Evolutionary conservation across 2,888 invertebrate genomes (phyloP).

Genomic region (Vesta saturnalis): DNA sequence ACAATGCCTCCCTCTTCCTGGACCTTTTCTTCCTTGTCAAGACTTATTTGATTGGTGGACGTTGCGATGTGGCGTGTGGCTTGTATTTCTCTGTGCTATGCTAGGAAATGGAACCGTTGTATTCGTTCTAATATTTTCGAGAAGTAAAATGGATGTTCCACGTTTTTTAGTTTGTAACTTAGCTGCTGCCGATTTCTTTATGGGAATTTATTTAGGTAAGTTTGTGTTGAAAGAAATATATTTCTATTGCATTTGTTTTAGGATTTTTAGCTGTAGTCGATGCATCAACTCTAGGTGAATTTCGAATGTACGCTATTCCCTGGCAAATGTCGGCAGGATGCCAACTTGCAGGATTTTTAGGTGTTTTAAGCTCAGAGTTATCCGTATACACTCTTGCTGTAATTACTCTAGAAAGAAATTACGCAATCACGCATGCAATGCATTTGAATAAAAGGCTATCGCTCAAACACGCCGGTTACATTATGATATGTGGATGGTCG

Average conservation of each 20-base stretch:
- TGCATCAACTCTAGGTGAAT: constrained; percentile 94
- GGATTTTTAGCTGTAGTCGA: constrained; percentile 96
- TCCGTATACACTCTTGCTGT: constrained; percentile 96
- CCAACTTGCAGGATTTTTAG: constrained; percentile 93
- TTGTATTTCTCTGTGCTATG: constrained; percentile 94
- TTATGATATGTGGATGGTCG: constrained; percentile 94
- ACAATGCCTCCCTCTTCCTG: constrained; percentile 86
- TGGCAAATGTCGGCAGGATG: constrained; percentile 98
- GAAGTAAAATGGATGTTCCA: constrained; percentile 96
- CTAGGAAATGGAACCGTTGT: constrained; percentile 96
- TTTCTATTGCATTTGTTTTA: constrained; percentile 51
- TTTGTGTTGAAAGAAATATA: not conserved
- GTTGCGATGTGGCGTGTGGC: constrained; percentile 95
- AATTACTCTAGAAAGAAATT: constrained; percentile 94
- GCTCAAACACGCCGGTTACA: constrained; percentile 88
- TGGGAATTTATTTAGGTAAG: constrained; percentile 91
- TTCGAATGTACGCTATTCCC: constrained; percentile 94
- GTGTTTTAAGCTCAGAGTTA: constrained; percentile 92
- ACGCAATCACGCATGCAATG: constrained; percentile 98
- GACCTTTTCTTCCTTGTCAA: constrained; percentile 94
- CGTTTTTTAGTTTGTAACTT: constrained; percentile 96
- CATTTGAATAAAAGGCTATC: constrained; percentile 95
- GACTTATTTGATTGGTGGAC: constrained; percentile 99
- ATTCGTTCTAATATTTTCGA: constrained; percentile 89
- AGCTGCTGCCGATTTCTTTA: constrained; percentile 96